phyloP scores from a whole-genome alignment of 2,797 vertebrate genomes.

The Micrastur ruficollis region DNA sequence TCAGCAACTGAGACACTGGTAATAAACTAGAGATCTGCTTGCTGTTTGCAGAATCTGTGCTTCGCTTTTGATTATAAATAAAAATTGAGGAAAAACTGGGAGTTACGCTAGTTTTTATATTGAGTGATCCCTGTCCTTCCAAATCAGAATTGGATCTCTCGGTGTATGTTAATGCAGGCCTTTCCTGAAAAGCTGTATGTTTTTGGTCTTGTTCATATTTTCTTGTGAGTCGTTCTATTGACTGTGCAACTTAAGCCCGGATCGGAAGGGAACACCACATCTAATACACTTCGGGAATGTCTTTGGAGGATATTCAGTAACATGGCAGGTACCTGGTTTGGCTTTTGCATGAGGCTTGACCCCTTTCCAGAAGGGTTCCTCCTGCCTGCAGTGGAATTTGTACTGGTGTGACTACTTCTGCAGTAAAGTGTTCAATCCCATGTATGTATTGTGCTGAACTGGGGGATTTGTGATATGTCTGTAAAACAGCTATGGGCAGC shows the following conservation, averaged over 20 bases:
- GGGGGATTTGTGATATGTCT: not conserved
- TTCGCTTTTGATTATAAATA: not conserved
- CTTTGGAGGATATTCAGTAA: not conserved
- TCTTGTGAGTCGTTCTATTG: not conserved
- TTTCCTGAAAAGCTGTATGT: not conserved
- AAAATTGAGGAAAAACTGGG: not conserved
- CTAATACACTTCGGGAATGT: not conserved
- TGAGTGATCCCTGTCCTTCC: not conserved
- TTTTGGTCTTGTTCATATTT: not conserved
- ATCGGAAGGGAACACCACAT: not conserved
- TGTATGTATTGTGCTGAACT: not conserved
- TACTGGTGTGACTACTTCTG: not conserved
- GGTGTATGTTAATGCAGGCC: not conserved
- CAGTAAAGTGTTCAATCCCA: accelerated
- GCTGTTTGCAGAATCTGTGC: not conserved
- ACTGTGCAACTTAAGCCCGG: not conserved
- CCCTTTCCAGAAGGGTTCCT: not conserved
- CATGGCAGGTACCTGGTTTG: not conserved
- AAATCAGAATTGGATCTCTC: not conserved
- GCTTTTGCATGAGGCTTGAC: not conserved
- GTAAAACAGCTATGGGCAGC: not conserved
- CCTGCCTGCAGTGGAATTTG: not conserved
- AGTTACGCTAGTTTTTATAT: not conserved
- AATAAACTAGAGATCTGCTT: not conserved
- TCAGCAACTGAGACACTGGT: not conserved